phyloP scores from a whole-genome alignment of 2,113 vertebrate species.

The Rhea pennata region DNA sequence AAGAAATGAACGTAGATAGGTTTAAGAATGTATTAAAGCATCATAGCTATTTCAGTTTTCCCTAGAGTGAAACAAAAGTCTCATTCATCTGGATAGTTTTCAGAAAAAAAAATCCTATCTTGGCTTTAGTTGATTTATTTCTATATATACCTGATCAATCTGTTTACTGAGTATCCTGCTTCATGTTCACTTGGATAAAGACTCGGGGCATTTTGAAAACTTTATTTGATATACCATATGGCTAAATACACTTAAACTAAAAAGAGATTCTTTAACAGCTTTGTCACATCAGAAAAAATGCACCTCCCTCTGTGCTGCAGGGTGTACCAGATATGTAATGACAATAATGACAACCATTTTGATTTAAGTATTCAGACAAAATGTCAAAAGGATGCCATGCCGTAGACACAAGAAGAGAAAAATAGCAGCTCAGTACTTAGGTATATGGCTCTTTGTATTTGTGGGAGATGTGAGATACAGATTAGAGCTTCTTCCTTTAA shows the following conservation, averaged over 20 bases:
- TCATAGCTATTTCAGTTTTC: neutral
- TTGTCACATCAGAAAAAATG: neutral
- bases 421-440: neutral
- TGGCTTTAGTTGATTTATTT: neutral
- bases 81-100: neutral
- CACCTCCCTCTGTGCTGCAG: neutral
- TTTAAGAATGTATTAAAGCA: neutral
- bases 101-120: neutral
- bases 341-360: slow-evolving; percentile 40
- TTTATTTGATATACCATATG: slow-evolving; percentile 33
- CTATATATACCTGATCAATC: neutral
- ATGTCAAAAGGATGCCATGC: neutral
- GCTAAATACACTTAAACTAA: neutral
- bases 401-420: neutral
- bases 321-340: neutral
- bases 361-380: slow-evolving; percentile 31
- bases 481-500: neutral
- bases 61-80: neutral
- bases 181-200: slow-evolving; percentile 12
- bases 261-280: neutral
- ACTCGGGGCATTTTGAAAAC: slow-evolving; percentile 4
- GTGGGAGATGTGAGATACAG: neutral
- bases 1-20: neutral
- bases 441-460: neutral
- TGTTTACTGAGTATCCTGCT: neutral